These are phyloP conservation scores for Pristionchus entomophagus DNA, from an alignment of 2,888 invertebrate species.

Conservation along the genomic window DNA sequence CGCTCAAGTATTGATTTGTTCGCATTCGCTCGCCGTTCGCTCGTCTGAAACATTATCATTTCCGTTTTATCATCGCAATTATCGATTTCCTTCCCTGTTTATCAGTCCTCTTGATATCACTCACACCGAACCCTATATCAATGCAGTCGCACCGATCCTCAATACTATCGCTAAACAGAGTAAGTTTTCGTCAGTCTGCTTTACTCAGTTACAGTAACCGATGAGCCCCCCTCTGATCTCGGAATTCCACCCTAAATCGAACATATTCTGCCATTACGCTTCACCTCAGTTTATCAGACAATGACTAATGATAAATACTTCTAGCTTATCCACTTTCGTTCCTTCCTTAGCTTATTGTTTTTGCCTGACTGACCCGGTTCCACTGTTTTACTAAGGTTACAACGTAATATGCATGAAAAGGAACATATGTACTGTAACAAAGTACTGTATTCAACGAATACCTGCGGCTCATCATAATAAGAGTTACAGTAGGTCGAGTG, in stretches of 20 bases:
- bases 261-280: not conserved
- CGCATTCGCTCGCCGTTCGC: conserved; percentile 12
- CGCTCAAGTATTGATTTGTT: conserved; percentile 41
- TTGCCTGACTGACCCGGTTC: not conserved
- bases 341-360: not conserved
- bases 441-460: not conserved
- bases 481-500: not conserved
- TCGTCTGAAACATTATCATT: conserved; percentile 22
- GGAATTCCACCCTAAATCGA: not conserved
- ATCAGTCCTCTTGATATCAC: conserved; percentile 17
- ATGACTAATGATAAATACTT: not conserved
- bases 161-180: conserved; percentile 2
- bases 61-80: not conserved
- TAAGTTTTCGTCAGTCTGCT: not conserved
- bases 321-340: not conserved
- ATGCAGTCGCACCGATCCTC: not conserved
- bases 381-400: not conserved
- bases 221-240: not conserved
- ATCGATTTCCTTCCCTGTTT: not conserved
- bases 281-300: not conserved
- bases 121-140: conserved; percentile 23
- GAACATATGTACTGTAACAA: too few relatives aligned
- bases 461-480: not conserved
- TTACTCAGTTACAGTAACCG: not conserved
- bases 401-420: not conserved